A percentile compares a stretch with the other conserved stretches of the same genome.
These are phyloP conservation scores for Calosoma granatense DNA, from an alignment of 1,140 invertebrate genomes.

Conservation along the genomic window DNA sequence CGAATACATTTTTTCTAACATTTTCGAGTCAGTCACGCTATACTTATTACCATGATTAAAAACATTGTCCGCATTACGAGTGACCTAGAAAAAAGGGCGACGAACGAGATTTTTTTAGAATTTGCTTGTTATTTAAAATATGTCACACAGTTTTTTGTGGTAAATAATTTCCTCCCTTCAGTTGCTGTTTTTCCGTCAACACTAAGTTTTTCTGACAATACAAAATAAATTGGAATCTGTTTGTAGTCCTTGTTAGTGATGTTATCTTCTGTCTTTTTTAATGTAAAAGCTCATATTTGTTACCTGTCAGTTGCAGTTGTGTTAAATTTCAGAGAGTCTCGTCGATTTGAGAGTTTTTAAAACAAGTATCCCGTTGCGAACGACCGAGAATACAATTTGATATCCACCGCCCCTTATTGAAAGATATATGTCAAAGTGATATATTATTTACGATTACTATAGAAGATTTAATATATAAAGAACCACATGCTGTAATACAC, in stretches of 20 bases:
- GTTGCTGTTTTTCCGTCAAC: background rate
- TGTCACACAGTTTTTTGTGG: no score
- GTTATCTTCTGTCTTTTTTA: background rate
- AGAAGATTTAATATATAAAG: no score
- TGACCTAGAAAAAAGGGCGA: background rate
- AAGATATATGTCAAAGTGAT: no score
- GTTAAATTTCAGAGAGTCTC: background rate
- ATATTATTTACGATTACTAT: no score
- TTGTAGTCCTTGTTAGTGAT: background rate
- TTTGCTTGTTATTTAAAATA: no score
- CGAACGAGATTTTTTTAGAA: no score
- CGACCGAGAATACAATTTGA: no score
- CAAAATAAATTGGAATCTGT: slow-evolving; percentile 1
- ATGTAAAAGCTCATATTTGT: slow-evolving; percentile 1
- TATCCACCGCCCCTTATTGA: no score
- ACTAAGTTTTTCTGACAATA: background rate
- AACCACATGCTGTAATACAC: no score
- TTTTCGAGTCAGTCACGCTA: background rate
- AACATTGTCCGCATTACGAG: background rate
- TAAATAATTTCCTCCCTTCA: no score
- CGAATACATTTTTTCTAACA: background rate
- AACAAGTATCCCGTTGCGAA: no score
- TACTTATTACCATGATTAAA: slow-evolving; percentile 4
- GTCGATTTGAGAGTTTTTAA: no score
- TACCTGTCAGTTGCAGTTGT: slow-evolving; percentile 7